Percentiles rank a stretch among this genome's conserved stretches.
phyloP scores from a whole-genome alignment of 2,888 invertebrate species.

The Prosapia bicincta region DNA sequence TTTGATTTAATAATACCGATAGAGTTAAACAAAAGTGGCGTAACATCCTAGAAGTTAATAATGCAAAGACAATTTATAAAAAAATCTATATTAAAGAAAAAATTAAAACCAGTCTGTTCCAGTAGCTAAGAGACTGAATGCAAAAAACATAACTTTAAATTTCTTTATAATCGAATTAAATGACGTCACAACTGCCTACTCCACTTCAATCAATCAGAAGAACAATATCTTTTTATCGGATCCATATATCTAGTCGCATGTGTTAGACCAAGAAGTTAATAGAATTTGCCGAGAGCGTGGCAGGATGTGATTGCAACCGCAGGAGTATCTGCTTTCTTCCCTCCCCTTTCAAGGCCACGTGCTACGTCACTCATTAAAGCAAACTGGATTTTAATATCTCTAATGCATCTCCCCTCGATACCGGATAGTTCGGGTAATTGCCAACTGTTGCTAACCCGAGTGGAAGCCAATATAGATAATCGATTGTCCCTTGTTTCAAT shows the following conservation, averaged over 20 bases:
- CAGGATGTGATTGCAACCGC: background rate
- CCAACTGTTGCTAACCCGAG: background rate
- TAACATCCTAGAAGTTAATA: too few relatives aligned
- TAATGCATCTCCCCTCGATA: background rate
- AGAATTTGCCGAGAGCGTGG: background rate
- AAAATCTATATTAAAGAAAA: too few relatives aligned
- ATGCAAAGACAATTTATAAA: too few relatives aligned
- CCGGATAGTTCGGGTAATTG: background rate
- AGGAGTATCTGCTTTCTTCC: background rate
- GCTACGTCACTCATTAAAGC: background rate
- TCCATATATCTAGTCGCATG: background rate
- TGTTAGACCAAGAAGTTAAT: slow-evolving; percentile 2
- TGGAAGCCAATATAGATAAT: background rate
- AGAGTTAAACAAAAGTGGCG: too few relatives aligned
- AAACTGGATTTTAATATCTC: slow-evolving; percentile 2
- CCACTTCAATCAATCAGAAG: background rate
- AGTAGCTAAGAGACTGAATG: too few relatives aligned
- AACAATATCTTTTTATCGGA: background rate
- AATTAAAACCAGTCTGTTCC: too few relatives aligned
- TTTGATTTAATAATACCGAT: too few relatives aligned
- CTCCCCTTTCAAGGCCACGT: background rate
- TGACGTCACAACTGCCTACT: background rate
- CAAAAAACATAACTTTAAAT: too few relatives aligned
- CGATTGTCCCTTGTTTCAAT: background rate
- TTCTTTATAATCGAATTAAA: background rate